Evolutionary conservation across 2,888 invertebrate species (phyloP).

Genomic region (Cantharis rustica): DNA sequence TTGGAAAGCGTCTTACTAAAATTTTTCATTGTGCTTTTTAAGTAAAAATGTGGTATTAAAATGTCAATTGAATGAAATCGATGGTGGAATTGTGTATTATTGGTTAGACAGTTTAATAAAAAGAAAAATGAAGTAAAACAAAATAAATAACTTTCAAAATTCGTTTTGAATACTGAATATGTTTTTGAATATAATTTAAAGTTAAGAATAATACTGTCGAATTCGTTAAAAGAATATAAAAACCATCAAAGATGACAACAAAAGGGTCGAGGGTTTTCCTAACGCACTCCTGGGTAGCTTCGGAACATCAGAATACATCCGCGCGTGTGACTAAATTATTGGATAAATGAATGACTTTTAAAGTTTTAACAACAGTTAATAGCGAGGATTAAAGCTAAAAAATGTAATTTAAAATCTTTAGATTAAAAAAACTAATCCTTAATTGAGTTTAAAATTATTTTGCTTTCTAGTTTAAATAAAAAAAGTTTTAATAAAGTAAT

Average conservation of each 20-base stretch:
- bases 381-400: conserved; percentile 1
- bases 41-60: neutral
- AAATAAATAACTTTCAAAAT: neutral
- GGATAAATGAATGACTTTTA: conserved; percentile 33
- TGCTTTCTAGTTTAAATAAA: neutral
- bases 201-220: conserved; percentile 16
- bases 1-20: neutral
- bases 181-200: conserved; percentile 6
- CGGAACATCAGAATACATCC: conserved; percentile 35
- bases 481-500: conserved; percentile 14
- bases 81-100: neutral
- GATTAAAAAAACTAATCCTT: neutral
- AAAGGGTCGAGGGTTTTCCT: conserved; percentile 27
- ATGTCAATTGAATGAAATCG: neutral
- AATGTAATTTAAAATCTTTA: neutral
- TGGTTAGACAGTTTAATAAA: neutral
- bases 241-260: conserved; percentile 37
- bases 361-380: conserved; percentile 24
- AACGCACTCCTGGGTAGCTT: conserved; percentile 31
- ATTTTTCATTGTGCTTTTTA: neutral
- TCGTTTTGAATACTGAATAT: neutral
- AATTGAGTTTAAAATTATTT: conserved; percentile 5
- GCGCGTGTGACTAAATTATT: conserved; percentile 37
- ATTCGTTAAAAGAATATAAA: conserved; percentile 40
- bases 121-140: neutral